Evolutionary conservation across 2,888 invertebrate genomes (phyloP), one percentile per base, ranked within the genome.

Genomic region (Thera britannica): DNA sequence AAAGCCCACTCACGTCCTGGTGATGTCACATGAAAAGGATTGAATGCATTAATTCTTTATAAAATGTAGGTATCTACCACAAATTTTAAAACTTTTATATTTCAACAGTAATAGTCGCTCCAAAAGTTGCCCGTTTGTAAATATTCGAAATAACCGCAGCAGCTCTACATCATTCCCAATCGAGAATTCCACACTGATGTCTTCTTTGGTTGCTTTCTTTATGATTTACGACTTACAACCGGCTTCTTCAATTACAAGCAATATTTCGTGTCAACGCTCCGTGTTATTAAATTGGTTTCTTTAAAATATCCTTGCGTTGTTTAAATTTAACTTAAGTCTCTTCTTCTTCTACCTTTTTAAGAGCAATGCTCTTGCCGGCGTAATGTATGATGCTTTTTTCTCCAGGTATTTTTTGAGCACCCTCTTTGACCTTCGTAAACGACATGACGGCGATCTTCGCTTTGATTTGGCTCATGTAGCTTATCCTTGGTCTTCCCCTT

Each of bases 181-280:
- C 83, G 84, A 83, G 85, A 88, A 92, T 90, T 91, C 87, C 90
- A 86, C 84, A 84, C 85, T 88, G 89, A 92, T 86, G 83, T 89
- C 91, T 90, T 90, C 89, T 86, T 92, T 83, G 83, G 84, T 83
- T 86, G 85, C 87, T 90, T 90, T 90, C 88, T 85, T 87, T 88
- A 88, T 92, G 88, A 91, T 91, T 91, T 90, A 90, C 85, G 85
- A 83, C 64, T 51, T 61, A 57, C 46, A 38, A 58, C 58, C 44
- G 58, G 69, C 76, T 78, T 76, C 71, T 78, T 79, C 86, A 87
- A 88, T 88, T 88, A 84, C 81, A 75, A 74, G 72, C 74, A 78
- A 83, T 82, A 81, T 80, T 79, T 75, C 70, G 73, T 75, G 63
- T 80, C 75, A 73, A 72, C 62, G 57, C 65, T 71, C 75, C 69